phyloP scores from a whole-genome alignment of 2,797 vertebrate genomes.

The Lacerta viridis region DNA sequence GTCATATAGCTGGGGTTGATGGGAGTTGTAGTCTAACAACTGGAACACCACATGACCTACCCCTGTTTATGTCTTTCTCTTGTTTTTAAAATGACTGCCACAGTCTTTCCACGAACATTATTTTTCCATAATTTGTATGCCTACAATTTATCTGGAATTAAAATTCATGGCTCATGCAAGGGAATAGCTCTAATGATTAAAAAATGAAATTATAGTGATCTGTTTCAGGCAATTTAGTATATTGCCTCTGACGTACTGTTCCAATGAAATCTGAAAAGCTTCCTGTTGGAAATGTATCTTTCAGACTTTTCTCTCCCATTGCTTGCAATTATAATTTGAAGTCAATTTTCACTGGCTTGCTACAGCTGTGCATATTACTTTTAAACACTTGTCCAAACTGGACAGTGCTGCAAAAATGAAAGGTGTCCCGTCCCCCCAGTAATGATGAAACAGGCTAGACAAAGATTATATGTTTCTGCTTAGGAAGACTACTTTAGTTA shows the following conservation, averaged over 20 bases:
- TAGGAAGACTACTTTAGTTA: background rate
- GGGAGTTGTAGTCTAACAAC: no score
- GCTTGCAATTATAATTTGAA: slow-evolving; percentile 16
- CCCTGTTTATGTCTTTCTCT: background rate
- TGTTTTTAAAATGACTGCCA: background rate
- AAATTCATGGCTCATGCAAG: slow-evolving; percentile 8
- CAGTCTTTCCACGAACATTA: background rate
- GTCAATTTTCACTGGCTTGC: background rate
- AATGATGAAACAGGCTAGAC: background rate
- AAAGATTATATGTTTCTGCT: background rate
- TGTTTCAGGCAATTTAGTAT: slow-evolving; percentile 58
- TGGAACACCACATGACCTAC: no score
- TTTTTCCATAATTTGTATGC: slow-evolving; percentile 1
- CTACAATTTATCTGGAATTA: slow-evolving; percentile 18
- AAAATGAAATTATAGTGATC: slow-evolving; percentile 59
- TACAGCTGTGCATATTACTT: background rate
- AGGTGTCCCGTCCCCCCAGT: background rate
- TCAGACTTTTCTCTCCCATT: slow-evolving; percentile 28
- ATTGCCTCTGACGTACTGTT: slow-evolving; percentile 54
- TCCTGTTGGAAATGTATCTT: background rate
- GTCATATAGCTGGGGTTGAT: no score
- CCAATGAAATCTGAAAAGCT: slow-evolving; percentile 40
- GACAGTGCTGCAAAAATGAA: slow-evolving; percentile 24
- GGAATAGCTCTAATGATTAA: slow-evolving; percentile 35
- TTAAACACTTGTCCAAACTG: background rate